These are phyloP conservation scores for Xanthorhoe spadicearia DNA, from an alignment of 2,888 invertebrate species.

Conservation along the genomic window DNA sequence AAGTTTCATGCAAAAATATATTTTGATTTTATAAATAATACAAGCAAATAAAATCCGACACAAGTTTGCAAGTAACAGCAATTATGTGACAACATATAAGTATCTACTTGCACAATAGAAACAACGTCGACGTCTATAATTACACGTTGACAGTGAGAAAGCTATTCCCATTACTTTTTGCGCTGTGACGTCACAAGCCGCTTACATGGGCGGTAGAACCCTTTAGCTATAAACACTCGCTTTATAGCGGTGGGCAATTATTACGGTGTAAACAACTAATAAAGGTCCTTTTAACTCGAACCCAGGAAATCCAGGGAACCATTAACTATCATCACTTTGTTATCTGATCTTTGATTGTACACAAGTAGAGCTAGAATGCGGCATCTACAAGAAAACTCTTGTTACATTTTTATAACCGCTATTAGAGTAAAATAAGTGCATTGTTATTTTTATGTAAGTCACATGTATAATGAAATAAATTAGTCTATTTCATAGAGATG, in stretches of 20 bases:
- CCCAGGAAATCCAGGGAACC: conserved; percentile 28
- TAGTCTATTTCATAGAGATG: no score
- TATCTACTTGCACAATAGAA: no score
- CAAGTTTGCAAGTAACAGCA: no score
- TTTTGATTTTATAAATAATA: no score
- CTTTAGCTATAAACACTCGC: conserved; percentile 44
- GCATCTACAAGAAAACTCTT: not conserved
- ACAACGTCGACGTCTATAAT: not conserved
- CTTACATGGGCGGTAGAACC: conserved; percentile 23
- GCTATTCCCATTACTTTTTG: not conserved
- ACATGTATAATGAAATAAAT: no score
- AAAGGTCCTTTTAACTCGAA: conserved; percentile 41
- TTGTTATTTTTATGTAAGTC: no score
- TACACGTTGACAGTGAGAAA: not conserved
- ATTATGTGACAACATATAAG: no score
- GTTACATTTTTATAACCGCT: not conserved
- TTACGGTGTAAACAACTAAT: conserved; percentile 45
- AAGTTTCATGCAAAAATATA: no score
- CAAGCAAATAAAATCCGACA: no score
- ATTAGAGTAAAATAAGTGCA: no score
- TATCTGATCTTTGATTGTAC: conserved; percentile 14
- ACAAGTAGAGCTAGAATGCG: not conserved
- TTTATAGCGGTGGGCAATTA: conserved; percentile 43
- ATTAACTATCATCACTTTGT: conserved; percentile 20
- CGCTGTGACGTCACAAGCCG: conserved; percentile 9